Conservation (phyloP, 92 coral and sea anemone genomes). For the Porites lobata region DNA sequence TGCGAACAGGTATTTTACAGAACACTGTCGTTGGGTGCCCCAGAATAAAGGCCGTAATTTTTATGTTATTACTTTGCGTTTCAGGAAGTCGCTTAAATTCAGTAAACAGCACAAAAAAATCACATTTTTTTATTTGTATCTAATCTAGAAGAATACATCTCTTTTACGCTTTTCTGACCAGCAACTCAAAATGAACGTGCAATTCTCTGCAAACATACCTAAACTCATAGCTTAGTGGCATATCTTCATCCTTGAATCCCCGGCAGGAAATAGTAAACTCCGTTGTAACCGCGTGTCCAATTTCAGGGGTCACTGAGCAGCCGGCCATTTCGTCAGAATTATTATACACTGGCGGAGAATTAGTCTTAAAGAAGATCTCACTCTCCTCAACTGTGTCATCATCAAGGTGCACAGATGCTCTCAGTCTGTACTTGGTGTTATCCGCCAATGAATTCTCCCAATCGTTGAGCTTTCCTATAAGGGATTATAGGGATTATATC, state of each 20-base stretch:
- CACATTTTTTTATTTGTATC: too few relatives aligned
- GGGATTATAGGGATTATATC: not conserved
- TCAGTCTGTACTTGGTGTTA: constrained; percentile 42
- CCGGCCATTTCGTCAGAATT: not conserved
- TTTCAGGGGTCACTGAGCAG: constrained; percentile 51
- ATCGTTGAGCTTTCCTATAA: constrained; percentile 37
- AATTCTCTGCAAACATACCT: constrained; percentile 18
- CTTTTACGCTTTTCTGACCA: too few relatives aligned
- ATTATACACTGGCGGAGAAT: constrained; percentile 54
- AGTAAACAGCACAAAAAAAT: too few relatives aligned
- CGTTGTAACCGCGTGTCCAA: constrained; percentile 77
- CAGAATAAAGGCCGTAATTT: too few relatives aligned
- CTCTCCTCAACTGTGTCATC: constrained; percentile 68
- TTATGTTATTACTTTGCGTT: too few relatives aligned
- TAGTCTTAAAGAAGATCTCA: constrained; percentile 57
- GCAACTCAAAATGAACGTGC: not conserved
- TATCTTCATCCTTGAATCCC: constrained; percentile 72
- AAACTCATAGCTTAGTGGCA: constrained; percentile 80
- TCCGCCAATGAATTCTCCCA: constrained; percentile 50
- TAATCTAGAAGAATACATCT: too few relatives aligned
- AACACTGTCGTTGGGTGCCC: too few relatives aligned
- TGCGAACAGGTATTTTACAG: too few relatives aligned
- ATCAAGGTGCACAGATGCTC: constrained; percentile 42
- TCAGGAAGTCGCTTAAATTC: too few relatives aligned
- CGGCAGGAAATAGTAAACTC: constrained; percentile 65